phyloP scores from a whole-genome alignment of 2,797 vertebrate species.

The Tinamus major region DNA sequence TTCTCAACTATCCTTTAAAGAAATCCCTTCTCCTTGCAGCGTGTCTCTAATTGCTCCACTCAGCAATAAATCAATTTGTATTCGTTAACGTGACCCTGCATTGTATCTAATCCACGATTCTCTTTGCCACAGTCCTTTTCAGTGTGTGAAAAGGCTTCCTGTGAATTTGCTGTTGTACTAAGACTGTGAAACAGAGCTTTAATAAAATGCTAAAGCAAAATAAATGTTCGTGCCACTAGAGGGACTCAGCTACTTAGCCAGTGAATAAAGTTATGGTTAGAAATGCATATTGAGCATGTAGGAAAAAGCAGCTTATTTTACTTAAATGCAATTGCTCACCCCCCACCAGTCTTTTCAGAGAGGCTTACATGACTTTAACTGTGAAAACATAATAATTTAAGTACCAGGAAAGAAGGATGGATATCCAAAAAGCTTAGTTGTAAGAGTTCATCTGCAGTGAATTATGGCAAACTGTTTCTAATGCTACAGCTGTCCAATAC shows the following conservation, averaged over 20 bases:
- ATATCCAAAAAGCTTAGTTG: background rate
- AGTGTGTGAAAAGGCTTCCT: background rate
- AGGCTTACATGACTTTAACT: background rate
- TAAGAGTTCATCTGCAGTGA: background rate
- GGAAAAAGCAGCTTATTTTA: background rate
- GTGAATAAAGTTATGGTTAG: background rate
- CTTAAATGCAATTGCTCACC: background rate
- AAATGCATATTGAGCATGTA: background rate
- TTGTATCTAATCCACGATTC: background rate
- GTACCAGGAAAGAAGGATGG: background rate
- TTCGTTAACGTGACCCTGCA: conserved; percentile 2
- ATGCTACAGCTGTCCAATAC: background rate
- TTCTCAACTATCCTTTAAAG: conserved; percentile 51
- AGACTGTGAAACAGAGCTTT: background rate
- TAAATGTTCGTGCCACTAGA: conserved; percentile 63
- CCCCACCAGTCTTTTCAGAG: background rate
- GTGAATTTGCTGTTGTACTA: conserved; percentile 1
- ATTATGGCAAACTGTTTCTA: background rate
- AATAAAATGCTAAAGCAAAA: background rate
- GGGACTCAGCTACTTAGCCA: conserved; percentile 67
- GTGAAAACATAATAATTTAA: background rate
- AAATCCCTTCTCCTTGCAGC: conserved; percentile 1
- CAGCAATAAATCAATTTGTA: conserved; percentile 47
- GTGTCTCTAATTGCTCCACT: background rate
- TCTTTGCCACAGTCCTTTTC: background rate